Base-by-base conservation (phyloP, 2,888 invertebrate genomes). In the Sarcophaga carnaria region DNA sequence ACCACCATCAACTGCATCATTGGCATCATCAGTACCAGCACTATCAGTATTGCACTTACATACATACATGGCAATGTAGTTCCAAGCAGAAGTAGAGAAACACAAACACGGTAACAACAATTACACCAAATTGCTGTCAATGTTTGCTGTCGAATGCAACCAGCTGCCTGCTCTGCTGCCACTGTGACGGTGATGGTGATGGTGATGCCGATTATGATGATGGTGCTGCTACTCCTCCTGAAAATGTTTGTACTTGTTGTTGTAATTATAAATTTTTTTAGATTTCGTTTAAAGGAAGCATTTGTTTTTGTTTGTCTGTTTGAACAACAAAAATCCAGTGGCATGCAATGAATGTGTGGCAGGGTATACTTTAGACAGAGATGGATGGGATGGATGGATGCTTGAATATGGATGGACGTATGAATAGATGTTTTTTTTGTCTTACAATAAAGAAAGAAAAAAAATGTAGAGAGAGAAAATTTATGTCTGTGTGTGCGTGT, bases 61-160 rank as follows among this genome's bases (percentile, higher is more conserved):
- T 37, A 71, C 14, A n/a, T 64, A 54, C 27, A 67, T 37, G 37
- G 14, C 2, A 37, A 37, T 49, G 54, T 45, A 67, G 37, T 62
- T 37, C 64, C 63, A 59, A 17, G 20, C 77, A 59, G 12, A 45
- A 62, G 1, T 37, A 37, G 6, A 37, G 37, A 37, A 37, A 37
- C 37, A 37, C 37, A 37, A 37, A 11, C 71, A 27, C 62, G 49
- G 37, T 54, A 45, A 67, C 27, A 72, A 49, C 72, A 83, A 67
- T 72, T 83, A 78, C 66, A 63, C 0, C 60, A 62, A 83, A 62
- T 0, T 49, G 72, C 22, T 78, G 62, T 74, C 72, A 83, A 66
- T 78, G 83, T 83, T 77, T 77, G 77, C 60, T 78, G 54, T 54
- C 45, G n/a, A 20, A 62, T 69, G 81, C 75, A 69, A 67, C 49